These are phyloP conservation scores for Hyalella azteca DNA, from an alignment of 2,888 invertebrate genomes.

Conservation along the genomic window DNA sequence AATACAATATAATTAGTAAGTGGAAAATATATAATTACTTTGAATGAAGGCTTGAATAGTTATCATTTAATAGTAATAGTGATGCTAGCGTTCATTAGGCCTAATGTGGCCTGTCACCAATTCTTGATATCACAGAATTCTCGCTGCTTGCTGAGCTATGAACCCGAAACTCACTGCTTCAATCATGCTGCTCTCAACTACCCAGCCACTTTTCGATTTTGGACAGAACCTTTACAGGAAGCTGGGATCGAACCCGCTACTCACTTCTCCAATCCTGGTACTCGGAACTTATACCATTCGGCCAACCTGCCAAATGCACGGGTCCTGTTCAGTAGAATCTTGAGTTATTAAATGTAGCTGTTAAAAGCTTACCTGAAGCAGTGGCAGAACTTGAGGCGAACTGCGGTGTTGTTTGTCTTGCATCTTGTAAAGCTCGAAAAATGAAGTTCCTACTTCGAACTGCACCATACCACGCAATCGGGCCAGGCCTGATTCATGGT, in stretches of 20 bases:
- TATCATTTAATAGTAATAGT: not conserved
- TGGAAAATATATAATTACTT: not conserved
- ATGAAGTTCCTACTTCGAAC: not conserved
- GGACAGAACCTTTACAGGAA: not conserved
- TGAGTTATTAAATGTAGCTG: not conserved
- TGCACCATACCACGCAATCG: not conserved
- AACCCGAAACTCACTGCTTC: not conserved
- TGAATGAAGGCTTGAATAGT: not conserved
- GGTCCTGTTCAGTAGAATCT: not conserved
- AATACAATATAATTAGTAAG: not conserved
- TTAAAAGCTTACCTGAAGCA: not conserved
- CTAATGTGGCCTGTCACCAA: not conserved
- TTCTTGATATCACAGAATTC: not conserved
- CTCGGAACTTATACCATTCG: not conserved
- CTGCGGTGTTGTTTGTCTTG: not conserved
- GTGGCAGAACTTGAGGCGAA: not conserved
- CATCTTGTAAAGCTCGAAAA: constrained; percentile 31
- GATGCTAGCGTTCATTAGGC: not conserved
- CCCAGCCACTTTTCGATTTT: not conserved
- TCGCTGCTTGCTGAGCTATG: not conserved
- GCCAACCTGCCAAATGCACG: not conserved
- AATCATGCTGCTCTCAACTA: not conserved
- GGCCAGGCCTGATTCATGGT: not conserved
- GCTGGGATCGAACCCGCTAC: not conserved
- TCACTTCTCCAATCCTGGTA: not conserved